Base-by-base conservation (phyloP, 2,113 vertebrate species). In the Xerus inauris region DNA sequence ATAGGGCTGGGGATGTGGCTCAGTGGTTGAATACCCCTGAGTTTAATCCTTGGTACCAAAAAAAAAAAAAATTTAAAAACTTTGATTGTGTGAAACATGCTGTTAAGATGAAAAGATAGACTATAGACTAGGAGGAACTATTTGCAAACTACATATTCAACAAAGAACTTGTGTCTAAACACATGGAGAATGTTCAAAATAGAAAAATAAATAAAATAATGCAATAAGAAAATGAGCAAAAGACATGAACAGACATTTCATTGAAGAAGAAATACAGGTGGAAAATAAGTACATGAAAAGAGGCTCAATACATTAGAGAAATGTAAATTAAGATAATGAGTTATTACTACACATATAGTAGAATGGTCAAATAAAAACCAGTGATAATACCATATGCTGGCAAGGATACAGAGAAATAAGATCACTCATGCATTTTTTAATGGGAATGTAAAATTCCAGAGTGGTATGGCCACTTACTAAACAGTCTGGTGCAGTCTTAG, bases 361-460 rank as follows among this genome's bases (percentile, higher is more conserved):
- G 38, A 90, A 54, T 51, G 19, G 35, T 22, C 62, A 87, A 64
- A 5, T 38, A 5, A 64, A 82, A 93, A 91, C 32, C 57, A 82
- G 35, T 59, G 79, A 30, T 42, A 91, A 32, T n/a, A 20, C n/a
- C n/a, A 62, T 30, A 64, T 64, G 19, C 84, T 77, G 87, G 49
- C 13, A 22, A 91, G 59, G 49, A 71, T 35, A 51, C 57, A 69
- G 57, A 51, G 65, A 86, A 87, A 76, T 13, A 32, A 80, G 26
- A 67, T 81, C 14, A 59, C 59, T 86, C 12, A 32, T 22, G 38
- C 17, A 42, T 19, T 45, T 8, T 51, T 54, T 57, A 35, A 49
- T 62, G 47, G 35, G 62, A 89, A 86, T 64, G 32, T 87, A 79
- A 97, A 91, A 91, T 91, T 82, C 35, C 42, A 72, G 42, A 92